phyloP scores from a whole-genome alignment of 2,888 invertebrate species.

The Meiosimyza decipiens region DNA sequence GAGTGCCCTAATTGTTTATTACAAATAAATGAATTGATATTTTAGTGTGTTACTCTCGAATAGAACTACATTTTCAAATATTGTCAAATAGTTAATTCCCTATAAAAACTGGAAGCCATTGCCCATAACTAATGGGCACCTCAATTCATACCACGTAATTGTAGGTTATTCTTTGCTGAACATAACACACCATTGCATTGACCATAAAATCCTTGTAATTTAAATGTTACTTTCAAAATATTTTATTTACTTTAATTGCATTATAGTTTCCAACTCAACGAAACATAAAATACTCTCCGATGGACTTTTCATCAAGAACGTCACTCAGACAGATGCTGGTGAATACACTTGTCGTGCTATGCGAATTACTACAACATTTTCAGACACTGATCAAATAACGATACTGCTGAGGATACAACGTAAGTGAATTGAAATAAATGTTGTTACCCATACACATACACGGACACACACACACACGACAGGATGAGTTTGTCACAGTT shows the following conservation, averaged over 20 bases:
- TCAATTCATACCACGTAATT: too few species aligned
- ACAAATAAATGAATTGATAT: too few species aligned
- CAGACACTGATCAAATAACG: constrained; percentile 69
- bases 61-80: too few species aligned
- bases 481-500: constrained; percentile 9
- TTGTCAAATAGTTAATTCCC: too few species aligned
- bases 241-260: constrained; percentile 34
- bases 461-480: constrained; percentile 25
- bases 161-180: too few species aligned
- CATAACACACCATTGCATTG: too few species aligned
- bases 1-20: too few species aligned
- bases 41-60: too few species aligned
- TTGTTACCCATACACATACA: constrained; percentile 20
- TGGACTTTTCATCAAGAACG: constrained; percentile 70
- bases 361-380: constrained; percentile 68
- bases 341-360: constrained; percentile 72
- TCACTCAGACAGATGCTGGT: constrained; percentile 70
- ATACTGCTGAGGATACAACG: constrained; percentile 71
- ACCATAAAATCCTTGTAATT: too few species aligned
- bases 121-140: too few species aligned
- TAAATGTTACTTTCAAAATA: too few species aligned
- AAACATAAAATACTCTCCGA: constrained; percentile 69
- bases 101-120: too few species aligned
- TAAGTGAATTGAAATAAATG: constrained; percentile 64
- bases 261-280: constrained; percentile 60